Evolutionary conservation across 2,888 invertebrate species (phyloP), one percentile per base, ranked within the genome.

Genomic region (Cantharis rustica): DNA sequence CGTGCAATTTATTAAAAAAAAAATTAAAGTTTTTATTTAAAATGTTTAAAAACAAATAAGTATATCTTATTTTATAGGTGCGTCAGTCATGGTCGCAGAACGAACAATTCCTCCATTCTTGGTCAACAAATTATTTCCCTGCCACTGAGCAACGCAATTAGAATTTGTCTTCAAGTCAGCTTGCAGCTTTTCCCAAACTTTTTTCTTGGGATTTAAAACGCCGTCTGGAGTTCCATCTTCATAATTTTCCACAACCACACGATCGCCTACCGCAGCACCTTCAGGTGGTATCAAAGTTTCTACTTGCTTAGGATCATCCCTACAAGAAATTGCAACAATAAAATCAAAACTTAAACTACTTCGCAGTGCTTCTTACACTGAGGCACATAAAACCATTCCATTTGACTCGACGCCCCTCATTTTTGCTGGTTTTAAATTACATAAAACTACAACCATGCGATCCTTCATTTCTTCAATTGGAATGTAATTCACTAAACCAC

Each of bases 361-460:
- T 31, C 3, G 11, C 68, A 62, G 16, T 68, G 16, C 3, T 11
- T 88, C 90, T 89, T 86, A 93, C 93, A 91, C 89, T 66, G 96
- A 96, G 15, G 97, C 96, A 90, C 97, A 98, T 69, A 98, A 90
- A 61, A 98, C 95, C 97, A 98, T 98, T 79, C 97, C 98, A 86
- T 94, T 93, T 0, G 98, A 98, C 82, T 95, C 93, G 26, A 98
- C 90, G 70, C 98, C 98, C 80, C 98, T 91, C 94, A 99, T 96
- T 90, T 98, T 99, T 13, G 97, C 97, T 61, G 99, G 94, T 89
- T 99, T 99, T 70, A 99, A 91, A 88, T 99, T 99, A 83, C 98
- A 98, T 70, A 99, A 89, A 3, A 99, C 96, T 4, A 99, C 95
- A 5, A 98, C 98, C 88, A 95, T 90, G 76, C 97, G 92, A 84